phyloP scores from a whole-genome alignment of 2,888 invertebrate genomes.

The Scaeva pyrastri region DNA sequence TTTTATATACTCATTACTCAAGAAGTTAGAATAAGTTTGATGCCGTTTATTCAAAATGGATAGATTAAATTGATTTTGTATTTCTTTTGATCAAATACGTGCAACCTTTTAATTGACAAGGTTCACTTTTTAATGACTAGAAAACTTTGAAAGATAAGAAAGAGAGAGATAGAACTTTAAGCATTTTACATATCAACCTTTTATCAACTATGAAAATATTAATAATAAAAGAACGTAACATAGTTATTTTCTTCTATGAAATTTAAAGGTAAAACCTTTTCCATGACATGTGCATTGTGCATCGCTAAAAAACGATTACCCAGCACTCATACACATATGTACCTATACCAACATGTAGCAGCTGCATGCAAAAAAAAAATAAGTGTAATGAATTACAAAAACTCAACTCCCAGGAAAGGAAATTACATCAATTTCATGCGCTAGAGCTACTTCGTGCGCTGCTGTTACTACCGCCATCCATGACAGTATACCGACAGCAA shows the following conservation, averaged over 20 bases:
- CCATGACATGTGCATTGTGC: slow-evolving; percentile 17
- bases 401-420: slow-evolving; percentile 51
- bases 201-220: neutral
- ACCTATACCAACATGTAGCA: neutral
- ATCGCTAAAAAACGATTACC: neutral
- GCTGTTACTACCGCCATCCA: neutral
- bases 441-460: slow-evolving; percentile 45
- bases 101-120: too few species aligned
- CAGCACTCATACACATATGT: neutral
- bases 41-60: too few species aligned
- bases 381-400: slow-evolving; percentile 61
- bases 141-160: too few species aligned
- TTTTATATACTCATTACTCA: too few species aligned
- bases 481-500: slow-evolving; percentile 1
- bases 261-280: slow-evolving; percentile 11
- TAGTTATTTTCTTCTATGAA: slow-evolving; percentile 5
- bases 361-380: slow-evolving; percentile 25
- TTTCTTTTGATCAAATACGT: too few species aligned
- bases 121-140: too few species aligned
- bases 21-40: too few species aligned
- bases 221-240: neutral
- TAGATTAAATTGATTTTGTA: too few species aligned
- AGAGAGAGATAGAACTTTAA: too few species aligned
- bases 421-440: slow-evolving; percentile 57
- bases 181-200: neutral